Evolutionary conservation across 2,888 invertebrate genomes (phyloP).

Genomic region (Nebria brevicollis): DNA sequence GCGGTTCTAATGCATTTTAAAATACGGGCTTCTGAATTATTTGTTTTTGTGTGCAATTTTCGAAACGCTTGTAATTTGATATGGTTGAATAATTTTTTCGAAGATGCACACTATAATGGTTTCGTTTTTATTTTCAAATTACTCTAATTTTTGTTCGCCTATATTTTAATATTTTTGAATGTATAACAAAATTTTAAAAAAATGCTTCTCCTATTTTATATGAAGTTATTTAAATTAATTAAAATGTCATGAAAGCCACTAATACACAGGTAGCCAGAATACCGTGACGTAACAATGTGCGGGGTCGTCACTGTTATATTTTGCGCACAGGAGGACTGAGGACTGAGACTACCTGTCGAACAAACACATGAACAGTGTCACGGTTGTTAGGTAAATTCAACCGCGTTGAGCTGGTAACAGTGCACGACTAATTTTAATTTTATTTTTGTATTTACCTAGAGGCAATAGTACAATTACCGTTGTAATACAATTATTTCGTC

Average conservation of each 20-base stretch:
- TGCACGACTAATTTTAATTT: slow-evolving; percentile 40
- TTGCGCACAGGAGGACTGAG: background rate
- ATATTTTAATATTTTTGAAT: background rate
- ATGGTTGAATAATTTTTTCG: background rate
- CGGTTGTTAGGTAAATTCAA: slow-evolving; percentile 43
- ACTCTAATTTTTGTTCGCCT: background rate
- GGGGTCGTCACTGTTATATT: background rate
- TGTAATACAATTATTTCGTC: background rate
- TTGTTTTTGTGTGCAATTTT: background rate
- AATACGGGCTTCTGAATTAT: slow-evolving; percentile 1
- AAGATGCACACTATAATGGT: background rate
- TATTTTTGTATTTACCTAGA: background rate
- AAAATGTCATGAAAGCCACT: background rate
- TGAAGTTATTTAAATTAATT: background rate
- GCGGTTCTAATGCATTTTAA: background rate
- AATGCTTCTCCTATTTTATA: background rate
- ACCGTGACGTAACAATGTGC: background rate
- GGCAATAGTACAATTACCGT: background rate
- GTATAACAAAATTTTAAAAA: background rate
- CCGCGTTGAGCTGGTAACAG: slow-evolving; percentile 35
- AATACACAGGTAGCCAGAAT: background rate
- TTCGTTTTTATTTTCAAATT: background rate
- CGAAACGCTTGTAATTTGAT: background rate
- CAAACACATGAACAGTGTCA: slow-evolving; percentile 22
- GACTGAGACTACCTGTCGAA: background rate